Percentiles rank a stretch among this genome's conserved stretches.
Conservation (phyloP, 2,888 invertebrate species). For the Scelioninae gen. 1 region DNA sequence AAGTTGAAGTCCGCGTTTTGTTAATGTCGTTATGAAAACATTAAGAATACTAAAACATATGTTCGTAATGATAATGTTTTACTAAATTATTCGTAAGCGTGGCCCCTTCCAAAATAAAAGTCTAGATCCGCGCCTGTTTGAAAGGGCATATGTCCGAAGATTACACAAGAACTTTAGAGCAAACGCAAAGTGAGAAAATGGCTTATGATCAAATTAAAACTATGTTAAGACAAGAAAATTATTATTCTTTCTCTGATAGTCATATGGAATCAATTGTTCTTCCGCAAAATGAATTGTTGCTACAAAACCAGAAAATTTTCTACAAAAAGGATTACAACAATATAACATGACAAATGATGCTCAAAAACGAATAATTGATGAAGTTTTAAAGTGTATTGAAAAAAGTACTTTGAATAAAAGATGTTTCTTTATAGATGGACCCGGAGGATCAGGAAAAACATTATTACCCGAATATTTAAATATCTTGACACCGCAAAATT, state of each 20-base stretch:
- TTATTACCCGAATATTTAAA: conserved; percentile 17
- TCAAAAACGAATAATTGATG: background rate
- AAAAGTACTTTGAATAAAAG: background rate
- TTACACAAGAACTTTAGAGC: no score
- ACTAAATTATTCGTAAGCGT: no score
- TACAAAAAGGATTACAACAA: background rate
- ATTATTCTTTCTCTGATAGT: background rate
- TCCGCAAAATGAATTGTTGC: background rate
- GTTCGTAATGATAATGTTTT: no score
- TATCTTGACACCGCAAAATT: conserved; percentile 16
- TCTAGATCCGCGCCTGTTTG: no score
- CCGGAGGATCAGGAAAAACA: background rate
- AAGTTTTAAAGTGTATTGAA: background rate
- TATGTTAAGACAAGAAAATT: background rate
- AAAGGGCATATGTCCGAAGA: no score
- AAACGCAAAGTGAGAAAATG: background rate
- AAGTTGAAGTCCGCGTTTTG: no score
- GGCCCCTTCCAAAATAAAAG: no score
- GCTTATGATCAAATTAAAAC: background rate
- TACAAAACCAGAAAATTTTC: background rate
- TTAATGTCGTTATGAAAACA: no score
- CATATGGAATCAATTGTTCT: background rate
- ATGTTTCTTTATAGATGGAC: background rate
- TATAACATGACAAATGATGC: background rate
- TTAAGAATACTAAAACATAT: no score